phyloP scores from a whole-genome alignment of 2,888 invertebrate genomes.

The Lypha dubia region DNA sequence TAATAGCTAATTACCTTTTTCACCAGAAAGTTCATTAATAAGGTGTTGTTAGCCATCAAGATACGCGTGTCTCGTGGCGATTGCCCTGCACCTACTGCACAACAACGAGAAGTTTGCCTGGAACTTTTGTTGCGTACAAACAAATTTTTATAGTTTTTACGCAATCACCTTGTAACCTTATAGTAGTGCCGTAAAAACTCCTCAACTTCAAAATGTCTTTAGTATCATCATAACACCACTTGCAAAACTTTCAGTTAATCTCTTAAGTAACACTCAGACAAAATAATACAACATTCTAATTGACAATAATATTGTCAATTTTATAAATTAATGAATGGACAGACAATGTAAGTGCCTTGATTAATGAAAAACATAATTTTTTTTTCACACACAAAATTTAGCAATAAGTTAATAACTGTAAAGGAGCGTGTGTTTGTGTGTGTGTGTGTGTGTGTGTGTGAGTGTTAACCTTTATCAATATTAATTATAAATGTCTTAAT shows the following conservation, averaged over 20 bases:
- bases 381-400: slow-evolving; percentile 32
- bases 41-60: no score
- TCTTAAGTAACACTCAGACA: neutral
- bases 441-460: neutral
- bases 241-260: neutral
- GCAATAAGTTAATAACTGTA: neutral
- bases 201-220: neutral
- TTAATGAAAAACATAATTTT: slow-evolving; percentile 40
- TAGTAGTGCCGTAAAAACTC: neutral
- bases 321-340: slow-evolving; percentile 9
- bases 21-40: no score
- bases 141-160: neutral
- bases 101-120: no score
- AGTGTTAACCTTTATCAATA: slow-evolving; percentile 71
- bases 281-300: slow-evolving; percentile 4
- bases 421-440: no score
- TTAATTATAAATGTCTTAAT: slow-evolving; percentile 70
- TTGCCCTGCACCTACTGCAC: no score
- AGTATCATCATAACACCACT: neutral
- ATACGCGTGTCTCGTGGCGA: no score
- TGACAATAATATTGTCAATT: slow-evolving; percentile 10
- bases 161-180: neutral
- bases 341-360: slow-evolving; percentile 32
- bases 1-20: no score
- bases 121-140: no score